Base-by-base conservation (phyloP, 2,797 vertebrate genomes). In the Ceryle rudis region DNA sequence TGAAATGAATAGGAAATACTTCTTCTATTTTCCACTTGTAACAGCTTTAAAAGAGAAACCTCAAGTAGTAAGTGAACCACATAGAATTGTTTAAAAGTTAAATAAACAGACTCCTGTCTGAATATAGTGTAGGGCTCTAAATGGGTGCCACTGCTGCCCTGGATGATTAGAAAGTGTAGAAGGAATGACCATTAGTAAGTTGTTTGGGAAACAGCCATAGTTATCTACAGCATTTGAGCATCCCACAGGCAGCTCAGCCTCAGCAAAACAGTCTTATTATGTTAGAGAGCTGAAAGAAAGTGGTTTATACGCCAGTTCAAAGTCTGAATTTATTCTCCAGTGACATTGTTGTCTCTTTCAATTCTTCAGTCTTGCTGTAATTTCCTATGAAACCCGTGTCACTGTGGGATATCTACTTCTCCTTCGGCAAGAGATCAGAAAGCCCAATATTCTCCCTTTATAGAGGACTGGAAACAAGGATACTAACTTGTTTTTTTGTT, bases 351-450 rank as follows among this genome's bases (percentile, higher is more conserved):
- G 42, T 87, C 26, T 72, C 51, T 66, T 54, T 70, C 61, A 90
- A 69, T 75, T 83, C 44, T 64, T 78, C 25, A 37, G 18, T 29
- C 85, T 20, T 91, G 29, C 52, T 90, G 65, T 90, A 81, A 83
- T 91, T 87, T 95, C 82, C 75, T 86, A 44, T 91, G 79, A 93
- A 94, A 91, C 44, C 14, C 49, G 54, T 37, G 39, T 74, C 65
- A 61, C 35, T 65, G 47, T 71, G 57, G 57, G 71, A 67, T 95
- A n/a, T 73, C 67, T 81, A 42, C 78, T 79, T 37, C 41, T 81
- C 17, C 71, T 96, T 91, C 79, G 73, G 25, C 84, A 87, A 47
- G 29, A 44, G 72, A 73, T 0, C 3, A 89, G 72, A 87, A 81
- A 62, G n/a, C 19, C 29, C 18, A 10, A 10, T 82, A 29, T 17